Percentiles rank a stretch among this genome's conserved stretches.
These are phyloP conservation scores for Heliconius ethilla DNA, from an alignment of 2,888 invertebrate genomes.

Conservation along the genomic window DNA sequence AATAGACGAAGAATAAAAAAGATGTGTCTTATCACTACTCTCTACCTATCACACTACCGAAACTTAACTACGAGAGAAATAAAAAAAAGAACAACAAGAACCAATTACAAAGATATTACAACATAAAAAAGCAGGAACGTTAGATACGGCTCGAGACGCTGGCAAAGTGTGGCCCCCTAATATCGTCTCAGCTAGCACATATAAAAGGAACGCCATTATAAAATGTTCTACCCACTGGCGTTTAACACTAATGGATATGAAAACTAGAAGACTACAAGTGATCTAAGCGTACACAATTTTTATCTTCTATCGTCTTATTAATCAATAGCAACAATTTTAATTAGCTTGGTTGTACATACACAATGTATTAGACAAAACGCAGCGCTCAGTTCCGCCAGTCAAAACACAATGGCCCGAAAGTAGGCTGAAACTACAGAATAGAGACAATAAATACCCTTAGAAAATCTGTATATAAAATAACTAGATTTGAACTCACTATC, in stretches of 20 bases:
- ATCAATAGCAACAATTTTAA: neutral
- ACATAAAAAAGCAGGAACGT: neutral
- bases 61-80: neutral
- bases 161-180: slow-evolving; percentile 7
- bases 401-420: neutral
- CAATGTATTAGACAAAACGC: neutral
- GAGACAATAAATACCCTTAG: neutral
- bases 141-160: neutral
- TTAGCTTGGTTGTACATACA: neutral
- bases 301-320: neutral
- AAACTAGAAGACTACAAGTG: neutral
- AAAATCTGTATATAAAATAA: neutral
- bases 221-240: slow-evolving; percentile 6
- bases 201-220: slow-evolving; percentile 14
- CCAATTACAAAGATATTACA: neutral
- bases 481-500: no score
- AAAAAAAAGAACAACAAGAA: neutral
- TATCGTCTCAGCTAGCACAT: slow-evolving; percentile 5
- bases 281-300: neutral
- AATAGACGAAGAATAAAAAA: neutral
- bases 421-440: neutral
- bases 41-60: neutral
- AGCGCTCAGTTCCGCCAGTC: neutral
- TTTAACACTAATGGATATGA: slow-evolving; percentile 5
- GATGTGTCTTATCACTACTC: neutral